Evolutionary conservation across 2,888 invertebrate genomes (phyloP), one percentile per base, ranked within the genome.

Genomic region (Quadroppia sp.): DNA sequence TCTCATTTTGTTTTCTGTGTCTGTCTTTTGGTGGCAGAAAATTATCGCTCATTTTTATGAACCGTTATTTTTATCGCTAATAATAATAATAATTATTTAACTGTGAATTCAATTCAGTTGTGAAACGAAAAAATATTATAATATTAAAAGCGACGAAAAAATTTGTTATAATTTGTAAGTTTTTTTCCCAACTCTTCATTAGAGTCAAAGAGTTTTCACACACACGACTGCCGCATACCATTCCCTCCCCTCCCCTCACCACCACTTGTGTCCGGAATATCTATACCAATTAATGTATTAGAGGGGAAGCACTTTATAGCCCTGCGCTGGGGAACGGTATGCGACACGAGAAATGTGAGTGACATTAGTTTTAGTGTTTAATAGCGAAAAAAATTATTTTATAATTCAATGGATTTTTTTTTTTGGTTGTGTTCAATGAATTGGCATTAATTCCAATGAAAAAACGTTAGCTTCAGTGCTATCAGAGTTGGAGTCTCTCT

Each of bases 181-280:
- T 50, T 50, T n/a, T 50, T 17, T 45, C 15, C 2, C 20, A 50
- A 17, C 2, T 6, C n/a, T n/a, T 20, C 7, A 13, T 17, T 40
- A n/a, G 2, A 45, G 13, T 50, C 6, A 50, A 20, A 50, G 7
- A 20, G 20, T 50, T 50, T 50, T 50, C 50, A 50, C 20, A 20
- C 50, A 50, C 50, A 50, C 20, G 20, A 50, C 50, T 50, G 50
- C 50, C 50, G 50, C 50, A 50, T 50, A 50, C 50, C 50, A 50
- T 50, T 50, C 20, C 50, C 6, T 50, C 20, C 50, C 6, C n/a
- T 50, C 2, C 50, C 20, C 50, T 20, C 2, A 50, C n/a, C 20
- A n/a, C 7, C 2, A 50, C n/a, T 36, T 7, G 36, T 36, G 36
- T 36, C 36, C 36, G 9, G 36, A 36, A 36, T 36, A 36, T 36